Evolutionary conservation across 2,797 vertebrate genomes (phyloP).

Genomic region (Lacerta viridis): DNA sequence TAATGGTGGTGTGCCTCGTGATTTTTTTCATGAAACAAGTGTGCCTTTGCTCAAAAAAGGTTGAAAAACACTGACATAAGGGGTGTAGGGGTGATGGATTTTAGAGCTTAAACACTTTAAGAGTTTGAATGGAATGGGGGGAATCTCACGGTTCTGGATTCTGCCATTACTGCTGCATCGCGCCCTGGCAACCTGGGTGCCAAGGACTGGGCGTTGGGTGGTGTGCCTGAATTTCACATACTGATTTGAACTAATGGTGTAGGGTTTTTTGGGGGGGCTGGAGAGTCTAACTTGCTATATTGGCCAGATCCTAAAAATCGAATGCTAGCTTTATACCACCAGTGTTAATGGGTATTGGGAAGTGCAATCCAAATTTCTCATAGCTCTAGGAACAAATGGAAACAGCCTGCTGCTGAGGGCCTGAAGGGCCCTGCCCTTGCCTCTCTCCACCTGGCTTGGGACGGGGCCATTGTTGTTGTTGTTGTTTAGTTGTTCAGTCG

Average conservation of each 20-base stretch:
- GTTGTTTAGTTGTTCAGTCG: too few relatives aligned
- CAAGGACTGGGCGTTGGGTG: not conserved
- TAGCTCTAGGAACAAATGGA: not conserved
- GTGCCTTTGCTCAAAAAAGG: too few relatives aligned
- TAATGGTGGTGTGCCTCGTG: too few relatives aligned
- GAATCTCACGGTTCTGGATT: not conserved
- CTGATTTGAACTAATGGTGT: not conserved
- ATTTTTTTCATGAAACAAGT: too few relatives aligned
- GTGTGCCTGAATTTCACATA: not conserved
- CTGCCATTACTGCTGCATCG: not conserved
- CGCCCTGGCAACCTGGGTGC: not conserved
- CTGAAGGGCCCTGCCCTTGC: too few relatives aligned
- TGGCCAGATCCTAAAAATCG: not conserved
- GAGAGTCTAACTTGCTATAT: not conserved
- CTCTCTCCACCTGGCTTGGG: too few relatives aligned
- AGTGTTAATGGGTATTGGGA: not conserved
- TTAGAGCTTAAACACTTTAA: not conserved
- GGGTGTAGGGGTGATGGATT: not conserved
- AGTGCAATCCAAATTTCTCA: not conserved
- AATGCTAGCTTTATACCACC: not conserved
- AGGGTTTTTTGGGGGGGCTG: not conserved
- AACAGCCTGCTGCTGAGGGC: too few relatives aligned
- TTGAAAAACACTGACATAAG: too few relatives aligned
- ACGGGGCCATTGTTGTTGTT: too few relatives aligned
- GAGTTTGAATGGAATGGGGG: too few relatives aligned